A percentile compares a stretch with the other conserved stretches of the same genome.
Evolutionary conservation across 2,113 vertebrate genomes (phyloP).

Genomic region (Istiophorus platypterus): DNA sequence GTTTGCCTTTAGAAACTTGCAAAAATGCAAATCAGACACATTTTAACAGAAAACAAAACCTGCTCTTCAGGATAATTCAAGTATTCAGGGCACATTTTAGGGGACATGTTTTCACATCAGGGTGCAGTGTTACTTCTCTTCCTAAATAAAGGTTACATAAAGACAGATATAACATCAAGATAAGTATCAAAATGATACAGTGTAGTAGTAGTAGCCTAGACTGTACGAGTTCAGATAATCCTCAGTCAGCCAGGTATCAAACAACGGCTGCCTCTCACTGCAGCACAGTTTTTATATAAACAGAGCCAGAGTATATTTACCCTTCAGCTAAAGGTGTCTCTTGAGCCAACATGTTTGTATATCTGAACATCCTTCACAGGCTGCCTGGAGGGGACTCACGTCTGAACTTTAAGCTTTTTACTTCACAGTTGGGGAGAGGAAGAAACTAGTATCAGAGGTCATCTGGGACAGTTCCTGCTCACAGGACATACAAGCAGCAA

Average conservation of each 20-base stretch:
- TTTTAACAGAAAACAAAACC: slow-evolving; percentile 24
- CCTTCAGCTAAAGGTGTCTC: slow-evolving; percentile 76
- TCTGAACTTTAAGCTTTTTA: slow-evolving; percentile 72
- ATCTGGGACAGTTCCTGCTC: slow-evolving; percentile 57
- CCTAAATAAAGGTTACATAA: slow-evolving; percentile 49
- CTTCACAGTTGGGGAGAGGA: slow-evolving; percentile 60
- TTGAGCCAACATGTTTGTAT: slow-evolving; percentile 68
- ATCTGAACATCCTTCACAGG: slow-evolving; percentile 72
- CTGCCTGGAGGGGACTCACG: slow-evolving; percentile 61
- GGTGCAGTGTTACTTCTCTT: slow-evolving; percentile 13
- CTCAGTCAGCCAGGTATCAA: slow-evolving; percentile 59
- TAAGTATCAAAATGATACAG: slow-evolving; percentile 50
- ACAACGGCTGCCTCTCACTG: slow-evolving; percentile 48
- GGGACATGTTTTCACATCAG: neutral
- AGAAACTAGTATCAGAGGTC: slow-evolving; percentile 61
- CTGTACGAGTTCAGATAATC: slow-evolving; percentile 41
- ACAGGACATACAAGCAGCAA: slow-evolving; percentile 28
- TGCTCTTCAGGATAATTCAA: slow-evolving; percentile 46
- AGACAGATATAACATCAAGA: slow-evolving; percentile 47
- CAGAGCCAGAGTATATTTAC: slow-evolving; percentile 72
- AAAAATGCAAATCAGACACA: slow-evolving; percentile 55
- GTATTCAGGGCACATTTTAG: slow-evolving; percentile 48
- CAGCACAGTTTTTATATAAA: slow-evolving; percentile 65
- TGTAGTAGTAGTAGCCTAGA: slow-evolving; percentile 24
- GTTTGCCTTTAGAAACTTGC: slow-evolving; percentile 31